Conservation (phyloP, 2,113 vertebrate genomes). For the Acanthisitta chloris region DNA sequence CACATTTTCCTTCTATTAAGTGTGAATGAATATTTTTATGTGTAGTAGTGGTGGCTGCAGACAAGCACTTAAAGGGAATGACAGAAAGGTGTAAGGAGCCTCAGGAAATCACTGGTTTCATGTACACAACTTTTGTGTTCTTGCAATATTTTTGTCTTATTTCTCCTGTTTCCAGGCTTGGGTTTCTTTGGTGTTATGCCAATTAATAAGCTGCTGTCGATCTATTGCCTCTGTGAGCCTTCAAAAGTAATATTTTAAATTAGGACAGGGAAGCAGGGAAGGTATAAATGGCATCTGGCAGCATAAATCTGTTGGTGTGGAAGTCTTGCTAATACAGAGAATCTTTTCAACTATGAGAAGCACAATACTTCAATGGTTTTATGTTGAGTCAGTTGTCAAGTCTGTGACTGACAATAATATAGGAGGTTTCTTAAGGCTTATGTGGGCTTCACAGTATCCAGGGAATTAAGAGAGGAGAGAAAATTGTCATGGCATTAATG, state of each 20-base stretch:
- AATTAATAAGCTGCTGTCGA: not conserved
- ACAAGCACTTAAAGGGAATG: not conserved
- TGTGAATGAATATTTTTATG: not conserved
- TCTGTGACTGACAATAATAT: not conserved
- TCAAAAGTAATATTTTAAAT: constrained; percentile 1
- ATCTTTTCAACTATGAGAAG: not conserved
- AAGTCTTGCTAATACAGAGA: not conserved
- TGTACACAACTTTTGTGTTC: not conserved
- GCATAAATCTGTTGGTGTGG: not conserved
- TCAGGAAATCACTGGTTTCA: not conserved
- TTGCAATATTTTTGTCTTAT: not conserved
- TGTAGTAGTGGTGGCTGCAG: not conserved
- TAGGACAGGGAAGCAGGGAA: not conserved
- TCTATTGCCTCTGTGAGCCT: not conserved
- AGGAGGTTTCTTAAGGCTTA: constrained; percentile 2
- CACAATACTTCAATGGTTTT: not conserved
- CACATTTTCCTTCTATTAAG: not conserved
- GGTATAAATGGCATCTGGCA: constrained; percentile 8
- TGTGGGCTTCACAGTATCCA: not conserved
- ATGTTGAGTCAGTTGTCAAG: constrained; percentile 28
- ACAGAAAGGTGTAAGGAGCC: not conserved
- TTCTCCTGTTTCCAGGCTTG: not conserved
- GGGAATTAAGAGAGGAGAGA: not conserved
- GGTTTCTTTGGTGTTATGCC: not conserved
- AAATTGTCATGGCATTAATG: not conserved